Evolutionary conservation across 2,888 invertebrate genomes (phyloP).

Genomic region (Luperina nickerlii): DNA sequence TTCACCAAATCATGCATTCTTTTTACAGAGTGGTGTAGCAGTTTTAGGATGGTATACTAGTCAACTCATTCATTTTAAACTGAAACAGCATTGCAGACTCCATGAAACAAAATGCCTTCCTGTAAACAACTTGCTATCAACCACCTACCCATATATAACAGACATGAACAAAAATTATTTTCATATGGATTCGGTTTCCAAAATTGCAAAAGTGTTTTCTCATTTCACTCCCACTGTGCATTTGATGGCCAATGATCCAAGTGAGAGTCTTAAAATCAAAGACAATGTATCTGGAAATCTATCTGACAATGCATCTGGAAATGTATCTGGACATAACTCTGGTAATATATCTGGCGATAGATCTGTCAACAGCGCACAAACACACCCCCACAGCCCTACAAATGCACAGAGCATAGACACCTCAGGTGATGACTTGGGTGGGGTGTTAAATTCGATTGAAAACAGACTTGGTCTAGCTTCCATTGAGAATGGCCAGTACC

Average conservation of each 20-base stretch:
- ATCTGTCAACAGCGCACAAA: slow-evolving; percentile 56
- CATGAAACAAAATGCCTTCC: slow-evolving; percentile 67
- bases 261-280: slow-evolving; percentile 52
- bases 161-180: slow-evolving; percentile 72
- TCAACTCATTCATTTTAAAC: slow-evolving; percentile 87
- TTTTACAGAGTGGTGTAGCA: slow-evolving; percentile 90
- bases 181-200: slow-evolving; percentile 69
- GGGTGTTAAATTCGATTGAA: slow-evolving; percentile 91
- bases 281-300: slow-evolving; percentile 22
- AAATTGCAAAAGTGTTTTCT: slow-evolving; percentile 75
- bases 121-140: slow-evolving; percentile 72
- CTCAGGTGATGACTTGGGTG: slow-evolving; percentile 84
- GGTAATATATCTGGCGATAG: background rate
- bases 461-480: slow-evolving; percentile 91
- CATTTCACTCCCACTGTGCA: slow-evolving; percentile 79
- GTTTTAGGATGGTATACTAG: slow-evolving; percentile 92
- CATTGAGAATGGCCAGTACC: slow-evolving; percentile 89
- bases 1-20: background rate
- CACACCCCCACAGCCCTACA: slow-evolving; percentile 35
- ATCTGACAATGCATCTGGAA: slow-evolving; percentile 1
- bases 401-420: slow-evolving; percentile 68
- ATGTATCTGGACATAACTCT: slow-evolving; percentile 14
- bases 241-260: slow-evolving; percentile 84
- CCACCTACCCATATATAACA: slow-evolving; percentile 75
- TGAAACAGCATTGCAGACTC: slow-evolving; percentile 74